These are phyloP conservation scores for Microctenopoma stevenorrisi DNA, from an alignment of 2,797 vertebrate species.

Conservation along the genomic window DNA sequence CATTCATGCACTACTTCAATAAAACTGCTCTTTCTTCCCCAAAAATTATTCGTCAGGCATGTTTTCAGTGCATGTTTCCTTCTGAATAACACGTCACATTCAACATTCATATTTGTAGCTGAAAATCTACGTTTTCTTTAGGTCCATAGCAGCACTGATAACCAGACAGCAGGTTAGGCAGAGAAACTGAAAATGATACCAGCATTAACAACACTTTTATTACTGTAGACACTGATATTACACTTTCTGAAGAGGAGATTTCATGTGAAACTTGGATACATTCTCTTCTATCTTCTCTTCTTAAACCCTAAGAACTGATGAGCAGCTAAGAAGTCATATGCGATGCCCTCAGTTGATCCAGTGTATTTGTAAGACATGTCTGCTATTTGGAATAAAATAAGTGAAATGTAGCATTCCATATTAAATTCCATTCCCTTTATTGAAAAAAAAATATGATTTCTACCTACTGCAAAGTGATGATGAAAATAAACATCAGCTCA, in stretches of 20 bases:
- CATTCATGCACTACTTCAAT: slow-evolving; percentile 71
- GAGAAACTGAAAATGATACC: background rate
- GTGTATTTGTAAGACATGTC: slow-evolving; percentile 17
- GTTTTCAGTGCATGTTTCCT: slow-evolving; percentile 47
- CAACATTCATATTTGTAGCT: slow-evolving; percentile 24
- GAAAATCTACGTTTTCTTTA: slow-evolving; percentile 45
- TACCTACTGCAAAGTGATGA: slow-evolving; percentile 49
- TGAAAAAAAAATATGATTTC: slow-evolving; percentile 27
- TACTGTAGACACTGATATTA: background rate
- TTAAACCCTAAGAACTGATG: slow-evolving; percentile 11
- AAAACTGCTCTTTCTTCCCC: slow-evolving; percentile 41
- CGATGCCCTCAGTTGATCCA: slow-evolving; percentile 11
- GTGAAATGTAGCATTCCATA: slow-evolving; percentile 43
- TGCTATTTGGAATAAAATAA: slow-evolving; percentile 38
- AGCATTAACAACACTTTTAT: slow-evolving; percentile 13
- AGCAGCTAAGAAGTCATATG: slow-evolving; percentile 1
- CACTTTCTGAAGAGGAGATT: slow-evolving; percentile 6
- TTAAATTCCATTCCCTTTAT: slow-evolving; percentile 35
- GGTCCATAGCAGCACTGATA: slow-evolving; percentile 66
- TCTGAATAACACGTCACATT: slow-evolving; percentile 28
- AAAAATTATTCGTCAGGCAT: slow-evolving; percentile 26
- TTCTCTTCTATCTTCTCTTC: slow-evolving; percentile 26
- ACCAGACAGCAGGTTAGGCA: slow-evolving; percentile 24
- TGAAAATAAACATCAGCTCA: slow-evolving; percentile 12
- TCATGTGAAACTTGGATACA: slow-evolving; percentile 29